phyloP scores from a whole-genome alignment of 2,113 vertebrate genomes.

The Pygoscelis adeliae region DNA sequence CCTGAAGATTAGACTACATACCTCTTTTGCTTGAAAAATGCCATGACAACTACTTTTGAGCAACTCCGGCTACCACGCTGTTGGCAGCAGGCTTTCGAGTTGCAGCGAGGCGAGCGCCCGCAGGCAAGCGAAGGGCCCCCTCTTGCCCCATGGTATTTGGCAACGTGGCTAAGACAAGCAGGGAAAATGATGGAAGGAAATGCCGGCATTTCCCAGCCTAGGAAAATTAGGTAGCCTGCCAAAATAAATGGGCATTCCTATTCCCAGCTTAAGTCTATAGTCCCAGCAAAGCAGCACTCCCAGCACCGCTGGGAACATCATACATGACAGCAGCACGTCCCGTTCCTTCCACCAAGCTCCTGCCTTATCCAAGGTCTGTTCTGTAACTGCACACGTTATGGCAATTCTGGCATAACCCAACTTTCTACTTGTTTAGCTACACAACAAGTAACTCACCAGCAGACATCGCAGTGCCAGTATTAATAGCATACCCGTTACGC shows the following conservation, averaged over 20 bases:
- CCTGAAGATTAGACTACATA: too few species aligned
- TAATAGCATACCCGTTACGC: not conserved
- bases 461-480: too few species aligned
- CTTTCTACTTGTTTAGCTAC: not conserved
- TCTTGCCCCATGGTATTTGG: not conserved
- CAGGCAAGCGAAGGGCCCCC: not conserved
- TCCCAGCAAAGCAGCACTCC: not conserved
- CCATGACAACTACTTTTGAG: accelerated
- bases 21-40: not conserved
- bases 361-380: too few species aligned
- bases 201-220: accelerated
- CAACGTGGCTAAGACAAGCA: accelerated
- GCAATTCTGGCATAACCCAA: not conserved
- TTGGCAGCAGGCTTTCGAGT: too few species aligned
- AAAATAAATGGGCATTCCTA: not conserved
- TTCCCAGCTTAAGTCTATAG: too few species aligned
- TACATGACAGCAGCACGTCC: accelerated
- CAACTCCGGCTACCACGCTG: not conserved
- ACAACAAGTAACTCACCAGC: not conserved
- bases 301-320: not conserved
- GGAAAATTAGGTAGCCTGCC: not conserved
- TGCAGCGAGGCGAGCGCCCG: accelerated
- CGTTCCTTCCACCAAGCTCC: not conserved
- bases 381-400: accelerated
- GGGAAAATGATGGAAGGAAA: not conserved